Conservation (phyloP, 1,140 invertebrate genomes). For the Tetranychus cinnabarinus region DNA sequence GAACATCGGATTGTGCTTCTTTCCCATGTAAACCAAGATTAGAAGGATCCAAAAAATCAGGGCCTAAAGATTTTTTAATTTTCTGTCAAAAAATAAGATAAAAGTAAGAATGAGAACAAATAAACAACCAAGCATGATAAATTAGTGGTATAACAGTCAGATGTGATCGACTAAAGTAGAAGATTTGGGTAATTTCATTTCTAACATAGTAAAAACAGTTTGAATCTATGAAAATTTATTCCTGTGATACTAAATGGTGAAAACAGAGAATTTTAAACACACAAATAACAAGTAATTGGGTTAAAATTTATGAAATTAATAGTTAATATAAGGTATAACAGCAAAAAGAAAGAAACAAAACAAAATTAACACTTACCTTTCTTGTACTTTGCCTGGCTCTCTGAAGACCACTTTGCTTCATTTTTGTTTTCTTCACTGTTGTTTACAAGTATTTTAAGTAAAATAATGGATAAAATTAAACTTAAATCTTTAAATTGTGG, state of each 20-base stretch:
- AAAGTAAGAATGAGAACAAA: background rate
- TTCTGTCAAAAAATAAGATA: background rate
- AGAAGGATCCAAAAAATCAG: constrained; percentile 8
- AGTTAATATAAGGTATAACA: background rate
- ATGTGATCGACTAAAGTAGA: no score
- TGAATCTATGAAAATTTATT: no score
- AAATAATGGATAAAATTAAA: no score
- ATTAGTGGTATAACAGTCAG: no score
- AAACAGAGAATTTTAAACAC: background rate
- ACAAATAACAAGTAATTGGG: background rate
- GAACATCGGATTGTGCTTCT: background rate
- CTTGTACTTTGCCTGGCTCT: background rate
- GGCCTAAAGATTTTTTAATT: constrained; percentile 8
- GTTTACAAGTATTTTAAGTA: no score
- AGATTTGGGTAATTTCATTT: no score
- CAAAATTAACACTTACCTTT: background rate
- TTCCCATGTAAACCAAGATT: background rate
- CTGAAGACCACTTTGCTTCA: background rate
- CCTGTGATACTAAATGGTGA: background rate
- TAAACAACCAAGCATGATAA: background rate
- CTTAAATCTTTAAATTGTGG: no score
- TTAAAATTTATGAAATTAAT: background rate
- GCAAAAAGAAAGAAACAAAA: background rate
- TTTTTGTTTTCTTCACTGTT: background rate
- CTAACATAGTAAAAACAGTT: no score